A percentile compares a stretch with the other conserved stretches of the same genome.
These are phyloP conservation scores for Ptychochromis oligacanthus DNA, from an alignment of 2,113 vertebrate species.

Conservation along the genomic window DNA sequence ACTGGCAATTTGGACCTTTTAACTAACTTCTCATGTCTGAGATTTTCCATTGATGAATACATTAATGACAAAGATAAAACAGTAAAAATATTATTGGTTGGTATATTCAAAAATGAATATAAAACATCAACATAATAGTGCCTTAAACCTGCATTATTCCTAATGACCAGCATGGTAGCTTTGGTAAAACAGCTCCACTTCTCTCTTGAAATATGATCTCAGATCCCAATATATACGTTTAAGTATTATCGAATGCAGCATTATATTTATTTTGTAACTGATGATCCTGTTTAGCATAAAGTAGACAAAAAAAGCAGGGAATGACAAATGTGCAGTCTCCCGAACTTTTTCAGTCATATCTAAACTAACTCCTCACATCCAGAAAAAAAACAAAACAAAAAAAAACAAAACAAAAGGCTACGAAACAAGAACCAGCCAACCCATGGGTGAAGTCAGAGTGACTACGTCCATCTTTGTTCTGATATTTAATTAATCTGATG, in stretches of 20 bases:
- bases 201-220: neutral
- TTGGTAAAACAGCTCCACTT: neutral
- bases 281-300: neutral
- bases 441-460: neutral
- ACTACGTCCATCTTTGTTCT: neutral
- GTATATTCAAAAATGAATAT: neutral
- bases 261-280: neutral
- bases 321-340: neutral
- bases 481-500: neutral
- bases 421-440: neutral
- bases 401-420: too few relatives aligned
- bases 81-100: neutral
- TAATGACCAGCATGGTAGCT: neutral
- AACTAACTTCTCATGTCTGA: neutral
- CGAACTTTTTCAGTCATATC: fast-evolving
- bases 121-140: neutral
- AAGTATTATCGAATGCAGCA: neutral
- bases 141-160: neutral
- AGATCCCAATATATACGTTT: too few relatives aligned
- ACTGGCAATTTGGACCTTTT: neutral
- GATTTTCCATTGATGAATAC: neutral
- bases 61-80: neutral
- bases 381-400: neutral
- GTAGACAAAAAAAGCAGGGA: neutral
- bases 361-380: neutral